Base-by-base conservation (phyloP, 2,113 vertebrate genomes). In the Scomber japonicus region DNA sequence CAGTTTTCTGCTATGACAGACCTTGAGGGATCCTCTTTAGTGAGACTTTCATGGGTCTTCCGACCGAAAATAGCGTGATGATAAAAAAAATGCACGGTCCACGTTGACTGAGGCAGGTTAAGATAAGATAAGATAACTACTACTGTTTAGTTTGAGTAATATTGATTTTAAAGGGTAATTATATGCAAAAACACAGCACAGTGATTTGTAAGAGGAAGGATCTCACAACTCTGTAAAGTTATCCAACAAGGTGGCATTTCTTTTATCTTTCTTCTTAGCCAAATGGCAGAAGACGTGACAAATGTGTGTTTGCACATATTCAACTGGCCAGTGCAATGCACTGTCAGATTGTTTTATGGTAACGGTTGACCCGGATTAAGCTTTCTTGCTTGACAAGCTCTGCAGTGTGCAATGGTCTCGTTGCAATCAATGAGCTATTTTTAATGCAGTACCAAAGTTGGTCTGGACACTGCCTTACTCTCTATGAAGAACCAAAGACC, bases 1-100 rank as follows among this genome's bases (percentile, higher is more conserved):
- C 57, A 48, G 31, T 31, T 3, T 68, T 75, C 78, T 54, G 19
- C 80, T 67, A 69, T 76, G 77, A 78, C 6, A 13, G 57, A 70
- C 30, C 77, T 74, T 63, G 51, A 80, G 73, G 79, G 54, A 84
- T 75, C n/a, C 11, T 51, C 60, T 67, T 63, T 59, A 46, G 54
- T 15, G 4, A 66, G 68, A n/a, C 27, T 1, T 51, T 40, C 46
- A 46, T 81, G 17, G 66, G 54, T 59, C 55, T 72, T 86, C 55
- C 44, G 56, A 61, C 46, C 45, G 44, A 63, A 78, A 72, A 69
- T 5, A 59, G 31, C 16, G 45, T 19, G 11, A 21, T 16, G 63
- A 67, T n/a, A 40, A 66, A 49, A 60, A 45, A 45, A 50, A 68
- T 3, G 11, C 54, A 30, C 44, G 17, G 45, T 16, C 60, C 66